Evolutionary conservation across 53 echinoderm and acorn worm species (phyloP), one percentile per base, ranked within the genome.

Genomic region (Crossaster papposus): DNA sequence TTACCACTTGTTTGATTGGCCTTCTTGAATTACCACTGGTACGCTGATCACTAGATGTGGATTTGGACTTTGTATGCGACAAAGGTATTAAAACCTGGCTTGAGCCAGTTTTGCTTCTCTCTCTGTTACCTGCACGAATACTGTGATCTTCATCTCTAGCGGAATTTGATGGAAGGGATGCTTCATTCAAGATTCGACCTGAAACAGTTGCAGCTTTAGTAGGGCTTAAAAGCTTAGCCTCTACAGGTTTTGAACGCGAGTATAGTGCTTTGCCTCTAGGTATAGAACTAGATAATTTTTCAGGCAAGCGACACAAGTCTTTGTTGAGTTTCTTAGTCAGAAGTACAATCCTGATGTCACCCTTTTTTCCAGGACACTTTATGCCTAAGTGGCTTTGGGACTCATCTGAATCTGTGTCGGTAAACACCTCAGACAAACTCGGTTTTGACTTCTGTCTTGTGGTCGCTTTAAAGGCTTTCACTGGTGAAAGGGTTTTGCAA

Each of bases 1-100:
- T 70, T 24, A 82, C 68, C 36, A 82, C 82, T 37, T 82, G 82
- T 5, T 68, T 38, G 68, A 65, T 44, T 65, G 26, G 82, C 68
- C 36, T 36, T 64, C 35, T 17, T 24, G 82, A 24, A 20, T 58
- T 31, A 26, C 63, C 30, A 2, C 22, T 36, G 14, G 82, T n/a
- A 38, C 13, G 35, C 13, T 36, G 28, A 28, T 28, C 22, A 65
- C 44, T 63, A 36, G 26, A 65, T 3, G 54, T 65, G 44, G 65
- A 36, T 68, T 65, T 14, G 44, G 70, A n/a, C 32, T 33, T 36
- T 2, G 33, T 14, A 35, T 32, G 0, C 2, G 74, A 17, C 35
- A 20, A 13, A 73, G 74, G 35, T 12, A 34, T 17, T 73, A 20
- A 4, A 35, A 35, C 74, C 34, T 4, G 33, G 34, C 28, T 14